Evolutionary conservation across 2,888 invertebrate genomes (phyloP).

Genomic region (Netelia melanura): DNA sequence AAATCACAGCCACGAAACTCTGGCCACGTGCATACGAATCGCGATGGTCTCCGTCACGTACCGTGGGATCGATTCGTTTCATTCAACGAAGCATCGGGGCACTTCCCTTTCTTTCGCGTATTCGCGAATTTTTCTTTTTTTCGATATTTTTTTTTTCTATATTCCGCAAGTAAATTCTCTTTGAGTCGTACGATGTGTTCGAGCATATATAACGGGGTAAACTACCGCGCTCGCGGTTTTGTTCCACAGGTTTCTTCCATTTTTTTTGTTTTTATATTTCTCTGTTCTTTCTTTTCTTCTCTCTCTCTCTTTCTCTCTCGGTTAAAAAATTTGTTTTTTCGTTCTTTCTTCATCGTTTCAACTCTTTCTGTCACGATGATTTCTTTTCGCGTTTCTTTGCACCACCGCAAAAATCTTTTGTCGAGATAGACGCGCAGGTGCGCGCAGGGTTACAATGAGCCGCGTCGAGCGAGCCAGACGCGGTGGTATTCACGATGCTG

Average conservation of each 20-base stretch:
- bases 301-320: slow-evolving; percentile 23
- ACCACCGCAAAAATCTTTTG: slow-evolving; percentile 66
- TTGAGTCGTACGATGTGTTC: slow-evolving; percentile 17
- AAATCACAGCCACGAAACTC: neutral
- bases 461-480: slow-evolving; percentile 72
- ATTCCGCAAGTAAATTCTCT: slow-evolving; percentile 8
- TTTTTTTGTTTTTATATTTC: slow-evolving; percentile 24
- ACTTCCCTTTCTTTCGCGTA: neutral
- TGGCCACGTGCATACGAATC: neutral
- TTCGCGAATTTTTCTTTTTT: slow-evolving; percentile 2
- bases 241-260: slow-evolving; percentile 18
- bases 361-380: slow-evolving; percentile 33
- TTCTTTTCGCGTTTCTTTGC: slow-evolving; percentile 49
- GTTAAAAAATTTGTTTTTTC: neutral
- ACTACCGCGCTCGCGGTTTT: slow-evolving; percentile 10
- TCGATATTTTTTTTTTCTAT: neutral
- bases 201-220: slow-evolving; percentile 8
- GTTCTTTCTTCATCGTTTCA: slow-evolving; percentile 4
- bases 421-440: slow-evolving; percentile 72
- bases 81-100: neutral
- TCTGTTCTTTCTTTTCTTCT: slow-evolving; percentile 10
- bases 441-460: slow-evolving; percentile 77
- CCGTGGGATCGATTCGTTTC: slow-evolving; percentile 53
- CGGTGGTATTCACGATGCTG: slow-evolving; percentile 74
- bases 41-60: neutral